These are phyloP conservation scores for Pachycephus smyrnensis DNA, from an alignment of 2,888 invertebrate genomes.

Conservation along the genomic window DNA sequence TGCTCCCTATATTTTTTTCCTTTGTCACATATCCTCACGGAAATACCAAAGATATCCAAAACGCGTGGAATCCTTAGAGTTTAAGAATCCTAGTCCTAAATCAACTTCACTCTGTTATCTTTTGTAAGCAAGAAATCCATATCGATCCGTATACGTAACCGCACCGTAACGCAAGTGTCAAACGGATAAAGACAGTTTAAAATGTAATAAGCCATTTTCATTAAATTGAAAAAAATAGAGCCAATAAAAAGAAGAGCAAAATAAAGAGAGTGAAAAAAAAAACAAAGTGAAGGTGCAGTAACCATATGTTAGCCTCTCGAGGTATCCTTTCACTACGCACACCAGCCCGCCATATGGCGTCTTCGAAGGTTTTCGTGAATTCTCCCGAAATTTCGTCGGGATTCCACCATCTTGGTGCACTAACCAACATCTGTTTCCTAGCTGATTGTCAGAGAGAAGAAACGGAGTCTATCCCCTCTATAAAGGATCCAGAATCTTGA, in stretches of 20 bases:
- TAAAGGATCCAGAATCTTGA: not conserved
- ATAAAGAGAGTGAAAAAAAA: not conserved
- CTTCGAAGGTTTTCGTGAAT: conserved; percentile 24
- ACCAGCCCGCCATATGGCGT: conserved; percentile 49
- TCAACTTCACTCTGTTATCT: not conserved
- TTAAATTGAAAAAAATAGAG: not conserved
- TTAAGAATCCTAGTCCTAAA: not conserved
- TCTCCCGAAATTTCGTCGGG: conserved; percentile 24
- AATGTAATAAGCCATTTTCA: not conserved
- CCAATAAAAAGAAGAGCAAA: not conserved
- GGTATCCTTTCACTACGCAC: conserved; percentile 33
- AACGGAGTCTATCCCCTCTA: not conserved
- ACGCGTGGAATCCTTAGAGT: not conserved
- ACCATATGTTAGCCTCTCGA: conserved; percentile 34
- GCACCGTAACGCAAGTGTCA: not conserved
- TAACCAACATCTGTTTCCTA: conserved; percentile 52
- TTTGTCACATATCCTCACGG: not conserved
- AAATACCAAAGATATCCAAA: not conserved
- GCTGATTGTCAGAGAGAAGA: not conserved
- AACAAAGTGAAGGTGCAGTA: not conserved
- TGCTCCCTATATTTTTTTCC: not conserved
- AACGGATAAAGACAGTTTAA: not conserved
- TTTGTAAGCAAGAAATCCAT: not conserved
- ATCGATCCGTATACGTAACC: not conserved
- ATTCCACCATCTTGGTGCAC: conserved; percentile 30